Evolutionary conservation across 2,888 invertebrate species (phyloP), one percentile per base, ranked within the genome.

Genomic region (Omphaloscelis lunosa): DNA sequence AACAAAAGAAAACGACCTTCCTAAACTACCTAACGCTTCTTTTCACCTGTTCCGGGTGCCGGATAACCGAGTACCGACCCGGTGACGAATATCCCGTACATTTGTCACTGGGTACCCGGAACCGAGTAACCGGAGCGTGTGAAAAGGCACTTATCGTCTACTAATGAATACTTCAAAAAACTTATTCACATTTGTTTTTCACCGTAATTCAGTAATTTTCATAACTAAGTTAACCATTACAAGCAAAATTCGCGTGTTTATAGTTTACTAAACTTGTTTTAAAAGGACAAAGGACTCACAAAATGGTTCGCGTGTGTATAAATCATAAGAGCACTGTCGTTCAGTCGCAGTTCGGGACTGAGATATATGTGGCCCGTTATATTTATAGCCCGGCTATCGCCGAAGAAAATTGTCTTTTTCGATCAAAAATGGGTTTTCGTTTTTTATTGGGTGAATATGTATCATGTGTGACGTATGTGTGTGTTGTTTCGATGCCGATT

Each of bases 261-360:
- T 34, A 12, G 74, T 82, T 83, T 48, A 72, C 58, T 23, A 68
- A 77, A 83, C 66, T 76, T 76, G 51, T 84, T 77, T 80, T 73
- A 79, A 87, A 78, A 75, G 59, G 67, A 84, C 71, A 72, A 63
- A 72, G 53, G 84, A 88, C 86, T 79, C 82, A 88, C 85, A 89
- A 89, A 87, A 80, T 69, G 79, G 70, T 82, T 91, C 87, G 90
- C 91, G 89, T 91, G 89, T 85, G 70, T 88, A 91, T 93, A 93
- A 94, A 94, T 94, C 94, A 93, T 92, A 90, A 77, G 86, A 72
- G 84, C 85, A 83, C 89, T 91, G 92, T 92, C 93, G 90, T 91
- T 94, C 92, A 93, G 91, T 91, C 90, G 92, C 91, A 92, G 92
- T 90, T 91, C 89, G 88, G 82, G 89, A 91, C 89, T 89, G 84